Percentiles rank a stretch among this genome's conserved stretches.
Conservation (phyloP, 92 coral and sea anemone genomes). For the Actinernus sp. region DNA sequence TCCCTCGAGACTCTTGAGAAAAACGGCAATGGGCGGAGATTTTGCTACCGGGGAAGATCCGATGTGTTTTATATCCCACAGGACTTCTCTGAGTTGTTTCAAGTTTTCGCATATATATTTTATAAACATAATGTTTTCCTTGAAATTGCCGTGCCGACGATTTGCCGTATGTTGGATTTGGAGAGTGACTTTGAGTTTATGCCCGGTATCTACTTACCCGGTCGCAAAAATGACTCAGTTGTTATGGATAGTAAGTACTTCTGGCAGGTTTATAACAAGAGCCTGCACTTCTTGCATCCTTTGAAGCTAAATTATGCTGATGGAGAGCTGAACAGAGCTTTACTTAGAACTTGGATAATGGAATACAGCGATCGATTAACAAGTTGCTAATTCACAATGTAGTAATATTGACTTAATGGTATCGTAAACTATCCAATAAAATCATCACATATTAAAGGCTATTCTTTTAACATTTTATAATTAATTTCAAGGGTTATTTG, state of each 20-base stretch:
- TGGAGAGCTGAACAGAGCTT: slow-evolving; percentile 49
- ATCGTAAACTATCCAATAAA: too few species aligned
- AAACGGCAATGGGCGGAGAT: slow-evolving; percentile 61
- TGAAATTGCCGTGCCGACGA: slow-evolving; percentile 92
- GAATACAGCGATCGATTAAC: slow-evolving; percentile 60
- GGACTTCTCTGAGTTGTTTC: slow-evolving; percentile 64
- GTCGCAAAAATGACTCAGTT: slow-evolving; percentile 68
- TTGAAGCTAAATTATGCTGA: slow-evolving; percentile 76
- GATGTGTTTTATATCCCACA: slow-evolving; percentile 84
- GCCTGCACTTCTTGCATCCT: slow-evolving; percentile 76
- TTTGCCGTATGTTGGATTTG: slow-evolving; percentile 75
- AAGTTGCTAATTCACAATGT: slow-evolving; percentile 39
- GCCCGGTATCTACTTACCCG: slow-evolving; percentile 89
- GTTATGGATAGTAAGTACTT: slow-evolving; percentile 72
- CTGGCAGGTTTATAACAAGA: slow-evolving; percentile 77
- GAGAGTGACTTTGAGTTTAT: slow-evolving; percentile 66
- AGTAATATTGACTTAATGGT: too few species aligned
- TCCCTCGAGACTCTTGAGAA: slow-evolving; percentile 26
- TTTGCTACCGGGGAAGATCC: slow-evolving; percentile 84
- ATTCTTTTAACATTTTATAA: too few species aligned
- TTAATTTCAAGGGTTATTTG: too few species aligned
- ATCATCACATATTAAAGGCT: too few species aligned
- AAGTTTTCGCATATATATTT: slow-evolving; percentile 68
- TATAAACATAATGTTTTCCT: slow-evolving; percentile 82
- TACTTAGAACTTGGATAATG: slow-evolving; percentile 55